These are phyloP conservation scores for Campoplex capitator DNA, from an alignment of 2,888 invertebrate genomes.

Conservation along the genomic window DNA sequence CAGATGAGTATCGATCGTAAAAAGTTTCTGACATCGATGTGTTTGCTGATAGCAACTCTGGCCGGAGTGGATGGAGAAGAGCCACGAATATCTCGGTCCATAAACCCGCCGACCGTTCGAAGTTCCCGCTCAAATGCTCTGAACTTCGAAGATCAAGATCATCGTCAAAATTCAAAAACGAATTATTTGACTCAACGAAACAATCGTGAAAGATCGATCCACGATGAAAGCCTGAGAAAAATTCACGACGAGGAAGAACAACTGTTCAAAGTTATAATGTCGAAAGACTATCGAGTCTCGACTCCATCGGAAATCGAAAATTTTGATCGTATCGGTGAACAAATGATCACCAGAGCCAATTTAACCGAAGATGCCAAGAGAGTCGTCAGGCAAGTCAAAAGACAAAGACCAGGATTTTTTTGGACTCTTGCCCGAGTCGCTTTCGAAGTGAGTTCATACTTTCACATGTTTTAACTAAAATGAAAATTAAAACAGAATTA, in stretches of 20 bases:
- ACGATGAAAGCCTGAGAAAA: background rate
- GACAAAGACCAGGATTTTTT: slow-evolving; percentile 81
- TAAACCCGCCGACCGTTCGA: slow-evolving; percentile 20
- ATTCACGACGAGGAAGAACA: slow-evolving; percentile 49
- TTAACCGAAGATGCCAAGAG: slow-evolving; percentile 80
- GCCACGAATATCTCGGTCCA: slow-evolving; percentile 47
- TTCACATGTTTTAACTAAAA: background rate
- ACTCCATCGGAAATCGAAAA: slow-evolving; percentile 66
- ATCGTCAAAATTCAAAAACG: background rate
- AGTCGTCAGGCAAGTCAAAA: slow-evolving; percentile 78
- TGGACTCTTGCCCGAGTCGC: slow-evolving; percentile 81
- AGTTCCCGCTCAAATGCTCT: slow-evolving; percentile 34
- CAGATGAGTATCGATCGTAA: slow-evolving; percentile 53
- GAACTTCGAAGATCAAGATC: slow-evolving; percentile 24
- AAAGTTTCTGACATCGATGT: slow-evolving; percentile 17
- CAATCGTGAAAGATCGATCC: background rate
- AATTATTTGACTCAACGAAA: background rate
- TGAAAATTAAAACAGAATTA: background rate
- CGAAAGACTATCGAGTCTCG: slow-evolving; percentile 52
- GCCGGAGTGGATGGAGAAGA: slow-evolving; percentile 7
- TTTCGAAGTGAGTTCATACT: slow-evolving; percentile 78
- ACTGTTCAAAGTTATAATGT: slow-evolving; percentile 52
- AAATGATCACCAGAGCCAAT: slow-evolving; percentile 72
- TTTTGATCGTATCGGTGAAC: slow-evolving; percentile 73
- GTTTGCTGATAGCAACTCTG: slow-evolving; percentile 27